Evolutionary conservation across 2,797 vertebrate species (phyloP), one percentile per base, ranked within the genome.

Genomic region (Pseudochaenichthys georgianus): DNA sequence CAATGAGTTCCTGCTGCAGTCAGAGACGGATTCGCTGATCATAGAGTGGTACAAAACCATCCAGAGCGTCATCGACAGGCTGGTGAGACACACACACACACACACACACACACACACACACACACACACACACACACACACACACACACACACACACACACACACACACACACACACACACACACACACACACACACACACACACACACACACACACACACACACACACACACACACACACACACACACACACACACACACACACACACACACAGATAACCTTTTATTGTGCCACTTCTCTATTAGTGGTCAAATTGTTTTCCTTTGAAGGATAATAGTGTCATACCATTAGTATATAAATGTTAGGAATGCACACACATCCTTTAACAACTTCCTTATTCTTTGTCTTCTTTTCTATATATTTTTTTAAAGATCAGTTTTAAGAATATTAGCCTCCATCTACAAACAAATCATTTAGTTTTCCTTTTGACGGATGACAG

Each of bases 1-100:
- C 13, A 98, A 98, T 2, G 97, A 98, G 80, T 98, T 96, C 89
- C 94, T 99, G 90, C 92, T 99, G 85, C 97, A 99, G 85, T 97
- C 96, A 0, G 97, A 98, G 76, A 95, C 95, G 0, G 96, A 97
- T 68, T 86, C 92, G 2, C 89, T 97, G 74, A 95, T 97, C 81
- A 94, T 80, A 75, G 96, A 96, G 71, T 99, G 97, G 97, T 96
- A 96, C 82, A 86, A 66, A 67, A 97, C 96, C 78, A 96, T 99
- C 82, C 92, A 94, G 81, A 94, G 70, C 0, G 95, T 97, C 87
- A 97, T 97, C 77, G 91, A 94, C 28, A 93, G 93, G 23, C 95
- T 99, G 96, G 97, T 98, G 70, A 95, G 96, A 53, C 61, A 58
- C 19, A 46, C 52, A 53, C 65, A 67, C 34, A 28, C 28, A 28